These are phyloP conservation scores for Hirudo medicinalis DNA, from an alignment of 1,140 invertebrate species.

Conservation along the genomic window DNA sequence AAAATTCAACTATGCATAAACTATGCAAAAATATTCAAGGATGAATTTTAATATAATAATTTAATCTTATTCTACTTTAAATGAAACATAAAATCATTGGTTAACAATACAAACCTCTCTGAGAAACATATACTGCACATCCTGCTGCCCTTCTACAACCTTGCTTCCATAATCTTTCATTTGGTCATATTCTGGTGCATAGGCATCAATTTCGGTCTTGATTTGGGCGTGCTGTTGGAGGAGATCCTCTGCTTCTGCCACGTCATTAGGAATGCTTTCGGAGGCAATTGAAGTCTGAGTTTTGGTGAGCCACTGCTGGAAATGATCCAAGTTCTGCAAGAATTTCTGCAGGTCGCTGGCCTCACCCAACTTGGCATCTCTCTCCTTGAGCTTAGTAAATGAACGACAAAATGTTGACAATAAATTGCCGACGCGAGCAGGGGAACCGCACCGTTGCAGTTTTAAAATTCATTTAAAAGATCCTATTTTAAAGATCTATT, in stretches of 20 bases:
- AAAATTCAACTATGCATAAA: background rate
- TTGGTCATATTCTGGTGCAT: slow-evolving; percentile 87
- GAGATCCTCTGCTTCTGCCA: slow-evolving; percentile 90
- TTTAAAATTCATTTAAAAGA: background rate
- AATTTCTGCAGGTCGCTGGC: slow-evolving; percentile 95
- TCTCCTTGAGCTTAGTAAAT: slow-evolving; percentile 63
- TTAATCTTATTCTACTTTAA: background rate
- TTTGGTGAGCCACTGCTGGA: slow-evolving; percentile 96
- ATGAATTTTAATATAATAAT: background rate
- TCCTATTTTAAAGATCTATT: slow-evolving; percentile 8
- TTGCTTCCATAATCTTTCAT: slow-evolving; percentile 99
- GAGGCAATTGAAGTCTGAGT: slow-evolving; percentile 89
- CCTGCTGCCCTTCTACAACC: slow-evolving; percentile 64
- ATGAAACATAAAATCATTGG: background rate
- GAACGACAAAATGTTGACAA: background rate
- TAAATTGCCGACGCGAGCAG: background rate
- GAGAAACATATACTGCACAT: slow-evolving; percentile 98
- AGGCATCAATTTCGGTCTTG: slow-evolving; percentile 96
- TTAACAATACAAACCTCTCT: slow-evolving; percentile 49
- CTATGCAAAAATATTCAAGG: background rate
- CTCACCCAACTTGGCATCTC: slow-evolving; percentile 94
- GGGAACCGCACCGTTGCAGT: background rate
- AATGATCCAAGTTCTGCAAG: slow-evolving; percentile 94
- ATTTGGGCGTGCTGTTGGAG: slow-evolving; percentile 89
- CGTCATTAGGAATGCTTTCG: slow-evolving; percentile 88